Base-by-base conservation (phyloP, 2,888 invertebrate species). In the Ametastegia equiseti region DNA sequence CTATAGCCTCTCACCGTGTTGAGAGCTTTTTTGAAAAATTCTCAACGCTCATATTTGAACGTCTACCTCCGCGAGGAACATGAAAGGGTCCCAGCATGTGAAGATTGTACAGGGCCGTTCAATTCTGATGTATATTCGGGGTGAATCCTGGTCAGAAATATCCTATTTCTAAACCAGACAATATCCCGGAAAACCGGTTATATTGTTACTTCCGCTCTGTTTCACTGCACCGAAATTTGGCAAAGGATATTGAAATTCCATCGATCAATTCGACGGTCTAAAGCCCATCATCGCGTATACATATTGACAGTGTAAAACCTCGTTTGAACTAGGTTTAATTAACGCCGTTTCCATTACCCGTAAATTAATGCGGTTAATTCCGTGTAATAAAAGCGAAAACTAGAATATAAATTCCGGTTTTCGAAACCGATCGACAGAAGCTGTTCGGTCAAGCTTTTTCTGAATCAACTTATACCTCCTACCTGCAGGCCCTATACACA, bases 81-180 rank as follows among this genome's bases (percentile, higher is more conserved):
- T 75, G 27, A 78, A 78, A 63, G 78, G 78, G 42, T 63, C 42
- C 78, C 27, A 60, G 60, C 23, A 15, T 60, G 30, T 27, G 23
- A 47, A 19, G 60, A 19, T n/a, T n/a, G 11, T 78, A 78, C 78
- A 78, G 78, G 42, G 39, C 42, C 3, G 45, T 78, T 78, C 78
- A 78, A 36, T 30, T 78, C 33, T 42, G 42, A 60, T 19, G 11
- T 69, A 23, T 42, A 27, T 71, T 27, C 39, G 33, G 39, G 1
- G 39, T 15, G 5, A 7, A 13, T n/a, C n/a, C n/a, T n/a, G n/a
- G n/a, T n/a, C n/a, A n/a, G n/a, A n/a, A n/a, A n/a, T n/a, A n/a
- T n/a, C n/a, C n/a, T n/a, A n/a, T n/a, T n/a, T n/a, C n/a, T n/a
- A n/a, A n/a, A n/a, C n/a, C n/a, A n/a, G n/a, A n/a, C n/a, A n/a